Percentiles rank a stretch among this genome's conserved stretches.
Evolutionary conservation across 2,888 invertebrate species (phyloP).

Genomic region (Salpingus planirostris): DNA sequence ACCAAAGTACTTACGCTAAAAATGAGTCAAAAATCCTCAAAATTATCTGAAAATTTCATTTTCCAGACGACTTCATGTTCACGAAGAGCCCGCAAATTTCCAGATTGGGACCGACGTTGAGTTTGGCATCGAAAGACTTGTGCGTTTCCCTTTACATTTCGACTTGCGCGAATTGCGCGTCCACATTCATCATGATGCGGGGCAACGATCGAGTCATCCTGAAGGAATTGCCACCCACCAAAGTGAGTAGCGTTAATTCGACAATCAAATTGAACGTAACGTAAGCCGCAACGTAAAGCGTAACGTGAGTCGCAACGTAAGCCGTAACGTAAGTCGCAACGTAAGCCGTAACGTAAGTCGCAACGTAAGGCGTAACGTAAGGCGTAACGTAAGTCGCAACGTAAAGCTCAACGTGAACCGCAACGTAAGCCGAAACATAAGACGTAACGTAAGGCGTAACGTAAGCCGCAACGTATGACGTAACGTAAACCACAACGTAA

Average conservation of each 20-base stretch:
- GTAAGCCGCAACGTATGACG: too few relatives aligned
- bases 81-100: slow-evolving; percentile 29
- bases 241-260: slow-evolving; percentile 3
- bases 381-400: too few relatives aligned
- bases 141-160: slow-evolving; percentile 31
- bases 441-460: too few relatives aligned
- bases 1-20: slow-evolving; percentile 28
- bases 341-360: too few relatives aligned
- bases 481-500: too few relatives aligned
- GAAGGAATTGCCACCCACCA: slow-evolving; percentile 21
- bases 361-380: too few relatives aligned
- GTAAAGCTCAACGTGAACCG: too few relatives aligned
- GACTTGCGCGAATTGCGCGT: slow-evolving; percentile 29
- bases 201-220: slow-evolving; percentile 17
- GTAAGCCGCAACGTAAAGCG: too few relatives aligned
- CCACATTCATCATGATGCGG: slow-evolving; percentile 28
- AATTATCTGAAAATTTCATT: slow-evolving; percentile 1
- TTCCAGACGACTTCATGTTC: slow-evolving; percentile 33
- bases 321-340: too few relatives aligned
- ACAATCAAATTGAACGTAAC: too few relatives aligned
- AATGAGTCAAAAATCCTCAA: neutral
- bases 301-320: too few relatives aligned
- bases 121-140: slow-evolving; percentile 24
- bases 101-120: slow-evolving; percentile 30
- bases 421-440: too few relatives aligned